Base-by-base conservation (phyloP, 2,797 vertebrate species). In the Bufotes viridis region DNA sequence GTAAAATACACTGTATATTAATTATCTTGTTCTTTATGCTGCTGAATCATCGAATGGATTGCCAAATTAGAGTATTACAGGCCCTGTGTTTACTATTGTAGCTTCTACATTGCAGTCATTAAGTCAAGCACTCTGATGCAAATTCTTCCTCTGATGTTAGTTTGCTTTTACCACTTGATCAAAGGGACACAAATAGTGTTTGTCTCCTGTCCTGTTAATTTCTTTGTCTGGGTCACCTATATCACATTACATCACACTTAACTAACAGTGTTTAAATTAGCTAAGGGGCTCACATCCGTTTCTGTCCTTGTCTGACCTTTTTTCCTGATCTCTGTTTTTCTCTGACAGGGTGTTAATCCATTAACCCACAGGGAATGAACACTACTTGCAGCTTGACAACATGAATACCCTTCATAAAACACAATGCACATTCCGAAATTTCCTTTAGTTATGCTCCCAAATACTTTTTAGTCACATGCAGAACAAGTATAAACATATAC, bases 301-400 rank as follows among this genome's bases (percentile, higher is more conserved):
- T 58, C 78, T 49, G 29, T 81, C 78, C 78, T 61, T 81, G 57
- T 63, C 24, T 58, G 51, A 78, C 58, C 78, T 81, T 63, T 81
- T 79, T 22, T 81, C 57, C 58, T 61, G 29, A 51, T 74, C 42
- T 74, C 29, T 80, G 76, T 34, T 29, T 79, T 80, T 80, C 17
- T 61, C 78, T 10, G 78, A 81, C 78, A 74, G 72, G 72, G 72
- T 74, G 72, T 42, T 74, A 74, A 74, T 74, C 72, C 22, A 74
- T 9, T 51, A 61, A 20, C 53, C 55, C 76, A 78, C 14, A 81
- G 58, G 58, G 29, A 79, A 61, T 63, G 29, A 14, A 13, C 78
- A 6, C 18, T 80, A 24, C 34, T 17, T 79, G 78, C 55, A 58
- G 26, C 60, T 58, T 79, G 55, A 58, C 78, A 79, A 58, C 53